phyloP scores from a whole-genome alignment of 2,888 invertebrate species.

The Bhutanitis thaidina region DNA sequence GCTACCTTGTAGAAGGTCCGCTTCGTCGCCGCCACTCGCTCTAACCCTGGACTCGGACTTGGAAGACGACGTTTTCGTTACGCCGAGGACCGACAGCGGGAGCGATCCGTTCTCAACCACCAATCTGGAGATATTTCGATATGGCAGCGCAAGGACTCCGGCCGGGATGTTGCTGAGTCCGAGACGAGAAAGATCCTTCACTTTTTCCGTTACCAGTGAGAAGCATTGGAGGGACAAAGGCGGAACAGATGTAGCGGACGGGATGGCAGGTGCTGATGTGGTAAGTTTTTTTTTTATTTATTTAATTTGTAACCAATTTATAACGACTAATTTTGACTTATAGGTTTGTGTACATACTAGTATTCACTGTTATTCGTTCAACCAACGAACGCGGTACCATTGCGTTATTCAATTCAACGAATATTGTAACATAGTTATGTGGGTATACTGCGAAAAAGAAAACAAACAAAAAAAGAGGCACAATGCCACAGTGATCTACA shows the following conservation, averaged over 20 bases:
- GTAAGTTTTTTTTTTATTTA: too few relatives aligned
- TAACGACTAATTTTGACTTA: too few relatives aligned
- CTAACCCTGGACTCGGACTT: conserved; percentile 61
- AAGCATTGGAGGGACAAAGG: conserved; percentile 75
- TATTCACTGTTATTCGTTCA: too few relatives aligned
- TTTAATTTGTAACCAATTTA: too few relatives aligned
- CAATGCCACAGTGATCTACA: too few relatives aligned
- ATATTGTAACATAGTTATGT: too few relatives aligned
- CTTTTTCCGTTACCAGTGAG: conserved; percentile 64
- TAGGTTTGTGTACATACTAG: too few relatives aligned
- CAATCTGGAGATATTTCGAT: conserved; percentile 65
- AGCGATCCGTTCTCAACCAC: conserved; percentile 64
- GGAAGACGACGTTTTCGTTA: conserved; percentile 72
- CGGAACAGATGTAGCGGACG: conserved; percentile 66
- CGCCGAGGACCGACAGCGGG: conserved; percentile 54
- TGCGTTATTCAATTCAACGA: too few relatives aligned
- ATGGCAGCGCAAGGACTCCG: conserved; percentile 61
- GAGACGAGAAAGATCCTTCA: conserved; percentile 60
- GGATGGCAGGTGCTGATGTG: conserved; percentile 54
- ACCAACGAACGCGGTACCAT: too few relatives aligned
- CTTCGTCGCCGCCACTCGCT: conserved; percentile 60
- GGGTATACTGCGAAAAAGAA: too few relatives aligned
- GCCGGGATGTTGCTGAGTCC: conserved; percentile 67
- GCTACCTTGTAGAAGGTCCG: conserved; percentile 53
- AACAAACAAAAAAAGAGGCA: too few relatives aligned